These are phyloP conservation scores for Cataglyphis cursor DNA, from an alignment of 2,888 invertebrate genomes.

Conservation along the genomic window DNA sequence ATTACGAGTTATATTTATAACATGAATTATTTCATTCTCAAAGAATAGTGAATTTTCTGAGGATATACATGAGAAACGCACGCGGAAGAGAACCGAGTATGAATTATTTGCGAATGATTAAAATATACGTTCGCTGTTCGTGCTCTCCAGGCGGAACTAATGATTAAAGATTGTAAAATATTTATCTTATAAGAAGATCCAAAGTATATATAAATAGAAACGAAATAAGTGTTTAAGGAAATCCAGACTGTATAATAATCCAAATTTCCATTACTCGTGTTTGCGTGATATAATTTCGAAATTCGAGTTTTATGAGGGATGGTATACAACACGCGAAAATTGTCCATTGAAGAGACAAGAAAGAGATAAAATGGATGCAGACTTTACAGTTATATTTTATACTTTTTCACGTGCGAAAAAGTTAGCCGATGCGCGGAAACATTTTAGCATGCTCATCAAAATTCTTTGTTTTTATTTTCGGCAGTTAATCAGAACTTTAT, in stretches of 20 bases:
- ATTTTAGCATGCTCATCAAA: background rate
- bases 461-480: background rate
- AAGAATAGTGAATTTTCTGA: slow-evolving; percentile 39
- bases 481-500: background rate
- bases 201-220: slow-evolving; percentile 24
- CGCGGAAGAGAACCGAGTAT: slow-evolving; percentile 32
- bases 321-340: background rate
- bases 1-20: slow-evolving; percentile 15
- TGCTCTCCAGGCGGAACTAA: slow-evolving; percentile 42
- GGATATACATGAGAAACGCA: slow-evolving; percentile 17
- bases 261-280: slow-evolving; percentile 5
- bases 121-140: slow-evolving; percentile 31
- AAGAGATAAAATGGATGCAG: background rate
- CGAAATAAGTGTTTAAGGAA: background rate
- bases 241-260: background rate
- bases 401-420: background rate
- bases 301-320: background rate
- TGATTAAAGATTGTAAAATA: slow-evolving; percentile 37
- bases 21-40: slow-evolving; percentile 5
- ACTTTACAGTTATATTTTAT: slow-evolving; percentile 32
- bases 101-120: slow-evolving; percentile 48
- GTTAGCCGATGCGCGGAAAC: background rate
- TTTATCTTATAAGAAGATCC: slow-evolving; percentile 5
- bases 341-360: background rate
- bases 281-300: background rate